phyloP scores from a whole-genome alignment of 2,888 invertebrate species.

The Dryocosmus kuriphilus region DNA sequence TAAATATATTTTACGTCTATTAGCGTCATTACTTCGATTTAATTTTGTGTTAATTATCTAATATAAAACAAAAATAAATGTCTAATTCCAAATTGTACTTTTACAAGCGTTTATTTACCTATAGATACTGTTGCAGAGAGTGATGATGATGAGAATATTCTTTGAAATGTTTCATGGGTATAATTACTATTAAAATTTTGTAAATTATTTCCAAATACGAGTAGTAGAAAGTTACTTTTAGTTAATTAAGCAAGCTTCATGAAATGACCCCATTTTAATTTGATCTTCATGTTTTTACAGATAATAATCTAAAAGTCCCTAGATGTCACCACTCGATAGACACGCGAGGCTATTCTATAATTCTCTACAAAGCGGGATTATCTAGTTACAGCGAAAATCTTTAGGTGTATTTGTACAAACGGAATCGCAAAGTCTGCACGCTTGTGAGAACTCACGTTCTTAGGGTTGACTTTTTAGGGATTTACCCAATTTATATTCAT shows the following conservation, averaged over 20 bases:
- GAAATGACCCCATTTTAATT: neutral
- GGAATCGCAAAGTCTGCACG: conserved; percentile 2
- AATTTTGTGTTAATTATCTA: neutral
- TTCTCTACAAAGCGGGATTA: neutral
- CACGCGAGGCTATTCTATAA: neutral
- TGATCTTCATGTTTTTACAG: neutral
- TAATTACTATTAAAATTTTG: neutral
- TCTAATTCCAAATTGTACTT: neutral
- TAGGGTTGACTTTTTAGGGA: neutral
- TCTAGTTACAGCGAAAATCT: neutral
- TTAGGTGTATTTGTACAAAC: conserved; percentile 1
- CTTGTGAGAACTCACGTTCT: neutral
- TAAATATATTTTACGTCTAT: neutral
- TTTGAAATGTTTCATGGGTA: neutral
- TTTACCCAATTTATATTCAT: conserved; percentile 42
- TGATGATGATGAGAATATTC: neutral
- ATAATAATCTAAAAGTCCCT: neutral
- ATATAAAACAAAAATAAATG: neutral
- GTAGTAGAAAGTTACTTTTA: neutral
- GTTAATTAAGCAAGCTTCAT: neutral
- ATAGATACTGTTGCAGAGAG: neutral
- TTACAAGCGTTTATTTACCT: neutral
- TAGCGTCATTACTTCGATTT: neutral
- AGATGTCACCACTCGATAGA: neutral
- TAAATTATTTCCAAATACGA: neutral